phyloP scores from a whole-genome alignment of 2,797 vertebrate genomes.

The Pelochelys cantorii region DNA sequence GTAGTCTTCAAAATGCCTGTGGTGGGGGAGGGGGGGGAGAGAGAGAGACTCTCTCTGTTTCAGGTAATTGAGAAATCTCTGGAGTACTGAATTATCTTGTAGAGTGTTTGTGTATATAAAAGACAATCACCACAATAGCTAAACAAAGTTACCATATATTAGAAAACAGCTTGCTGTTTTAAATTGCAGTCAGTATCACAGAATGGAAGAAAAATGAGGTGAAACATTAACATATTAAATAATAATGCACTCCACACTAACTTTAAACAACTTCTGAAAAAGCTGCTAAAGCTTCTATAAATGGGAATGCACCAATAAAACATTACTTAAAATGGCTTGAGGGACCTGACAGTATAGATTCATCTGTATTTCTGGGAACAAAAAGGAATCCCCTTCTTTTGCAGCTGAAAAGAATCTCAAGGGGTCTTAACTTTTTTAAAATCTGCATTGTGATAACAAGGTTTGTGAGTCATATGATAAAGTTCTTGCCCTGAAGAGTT shows the following conservation, averaged over 20 bases:
- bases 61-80: not conserved
- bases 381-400: slow-evolving; percentile 23
- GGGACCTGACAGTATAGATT: not conserved
- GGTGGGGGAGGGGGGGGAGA: no score
- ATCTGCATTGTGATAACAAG: slow-evolving; percentile 4
- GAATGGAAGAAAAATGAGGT: slow-evolving; percentile 29
- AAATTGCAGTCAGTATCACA: slow-evolving; percentile 8
- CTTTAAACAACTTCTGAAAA: slow-evolving; percentile 28
- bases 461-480: not conserved
- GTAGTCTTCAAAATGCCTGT: slow-evolving; percentile 1
- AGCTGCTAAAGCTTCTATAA: slow-evolving; percentile 13
- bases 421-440: not conserved
- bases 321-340: slow-evolving; percentile 21
- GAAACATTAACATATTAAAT: slow-evolving; percentile 18
- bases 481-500: not conserved
- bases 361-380: slow-evolving; percentile 40
- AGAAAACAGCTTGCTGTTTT: not conserved
- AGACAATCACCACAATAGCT: not conserved
- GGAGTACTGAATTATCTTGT: rapidly evolving
- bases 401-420: slow-evolving; percentile 31
- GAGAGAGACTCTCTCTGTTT: no score
- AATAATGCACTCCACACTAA: slow-evolving; percentile 24
- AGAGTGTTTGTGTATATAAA: no score
- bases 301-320: not conserved
- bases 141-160: not conserved